Base-by-base conservation (phyloP, 2,113 vertebrate genomes). In the Gavialis gangeticus region DNA sequence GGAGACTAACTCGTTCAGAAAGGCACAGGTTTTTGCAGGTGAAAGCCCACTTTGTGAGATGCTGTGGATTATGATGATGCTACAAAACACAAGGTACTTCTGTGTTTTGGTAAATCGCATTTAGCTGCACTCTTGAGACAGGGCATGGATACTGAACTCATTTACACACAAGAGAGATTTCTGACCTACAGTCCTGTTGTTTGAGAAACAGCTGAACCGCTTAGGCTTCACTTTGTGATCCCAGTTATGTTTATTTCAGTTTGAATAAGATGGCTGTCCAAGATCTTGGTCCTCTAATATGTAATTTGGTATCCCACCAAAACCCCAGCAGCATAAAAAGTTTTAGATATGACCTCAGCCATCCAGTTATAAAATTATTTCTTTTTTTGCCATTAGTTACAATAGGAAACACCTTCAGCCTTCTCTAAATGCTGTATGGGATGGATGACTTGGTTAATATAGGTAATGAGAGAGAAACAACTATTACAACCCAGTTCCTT, bases 311-410 rank as follows among this genome's bases (percentile, higher is more conserved):
- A 15, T 1, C 34, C 59, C 21, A 4, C 21, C 4, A 7, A 37
- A 34, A 84, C 4, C 25, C 28, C 64, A 18, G 24, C 28, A 27
- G 25, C 16, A 0, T 11, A 4, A 13, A 30, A 14, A 71, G 13
- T 0, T 2, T 18, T 5, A 0, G 5, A 28, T 9, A 1, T 4
- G 69, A 71, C 57, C 63, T 54, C 62, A 37, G 46, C 84, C 1
- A 0, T 3, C 6, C 2, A 4, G 15, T 37, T 28, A 22, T n/a
- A 24, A 6, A 4, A 10, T 4, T 0, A 0, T 28, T 78, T 16
- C 34, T 73, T 37, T 73, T 13, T 46, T 46, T 24, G 34, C 21
- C 69, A 73, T 71, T 63, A 22, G 11, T 25, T 25, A 27, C 24
- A 7, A 30, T 34, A 73, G 34, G 34, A 46, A 73, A 46, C 24